Evolutionary conservation across 2,113 vertebrate species (phyloP), one percentile per base, ranked within the genome.

Genomic region (Casuarius casuarius): DNA sequence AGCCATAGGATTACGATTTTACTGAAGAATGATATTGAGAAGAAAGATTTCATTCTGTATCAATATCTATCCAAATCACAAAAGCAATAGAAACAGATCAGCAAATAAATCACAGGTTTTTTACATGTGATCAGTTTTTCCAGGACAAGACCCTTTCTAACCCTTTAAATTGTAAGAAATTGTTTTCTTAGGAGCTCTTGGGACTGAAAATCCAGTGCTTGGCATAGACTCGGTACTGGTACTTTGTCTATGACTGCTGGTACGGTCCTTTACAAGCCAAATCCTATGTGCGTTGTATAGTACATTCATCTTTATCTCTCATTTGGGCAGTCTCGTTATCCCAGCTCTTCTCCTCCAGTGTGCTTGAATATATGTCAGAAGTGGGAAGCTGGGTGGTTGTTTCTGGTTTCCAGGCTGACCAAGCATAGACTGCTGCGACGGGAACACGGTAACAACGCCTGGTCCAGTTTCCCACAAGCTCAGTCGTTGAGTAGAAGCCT

Each of bases 101-200:
- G 18, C 15, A 89, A 70, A 75, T 29, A 95, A 96, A 84, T 40
- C 3, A 26, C 63, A 1, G 23, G 31, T 67, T 84, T 94, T 91
- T 52, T 89, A 93, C 28, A 54, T 52, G 31, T 92, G 52, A 82
- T 92, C 61, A 81, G 72, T 82, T 95, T 95, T 97, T 33, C 75
- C 35, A 22, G 44, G 35, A 83, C 63, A 95, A 78, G 67, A 80
- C 22, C 10, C 71, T 82, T 89, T 73, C 51, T 70, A 77, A 35
- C 7, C 29, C 51, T 95, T 87, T 90, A 94, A 95, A 67, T 92
- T 95, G 5, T 33, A 51, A 95, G 73, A 92, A 89, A 48, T 90
- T 29, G 22, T 75, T 96, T 97, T 35, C n/a, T 73, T 96, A 78
- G 87, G 65, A 96, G 68, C 29, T 23, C 68, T 92, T 77, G 92